Base-by-base conservation (phyloP, 2,797 vertebrate species). In the Rhinoraja longicauda region DNA sequence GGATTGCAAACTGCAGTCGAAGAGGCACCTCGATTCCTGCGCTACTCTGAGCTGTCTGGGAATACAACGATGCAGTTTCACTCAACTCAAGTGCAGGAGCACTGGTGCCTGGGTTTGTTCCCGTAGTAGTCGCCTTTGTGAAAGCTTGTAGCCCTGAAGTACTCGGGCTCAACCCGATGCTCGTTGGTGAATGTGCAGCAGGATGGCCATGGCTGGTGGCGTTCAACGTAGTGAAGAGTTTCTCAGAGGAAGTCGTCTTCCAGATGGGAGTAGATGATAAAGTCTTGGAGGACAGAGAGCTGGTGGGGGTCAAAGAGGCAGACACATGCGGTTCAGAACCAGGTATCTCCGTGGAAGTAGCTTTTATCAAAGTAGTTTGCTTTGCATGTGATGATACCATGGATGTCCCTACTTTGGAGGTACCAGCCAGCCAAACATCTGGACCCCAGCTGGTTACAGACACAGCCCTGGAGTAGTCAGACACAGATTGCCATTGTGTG, bases 1-100 rank as follows among this genome's bases (percentile, higher is more conserved):
- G 93, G 6, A 92, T 92, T n/a, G 1, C 26, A 75, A 92, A 92
- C 5, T 92, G 90, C 64, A 92, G 29, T n/a, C 95, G 24, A 10
- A 93, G 93, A 36, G 39, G 45, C 29, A 29, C 1, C 8, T 3
- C 36, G 88, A 39, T 24, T 10, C 17, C 88, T 13, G 88, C 13
- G 39, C 21, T n/a, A 15, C 9, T 86, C 26, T n/a, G 82, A 19
- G 0, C 24, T 10, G 6, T 21, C 8, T 67, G 62, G 5, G n/a
- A 8, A 29, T 29, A 13, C 7, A 17, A 36, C 17, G 24, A 82
- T 19, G 32, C 8, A 8, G 17, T 90, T 15, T 90, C 0, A 10
- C 26, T 45, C 4, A 67, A 73, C 64, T 72, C 32, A 9, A 26
- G 72, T 32, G 59, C 9, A n/a, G 64, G 88, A 67, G 59, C 4